A percentile compares a stretch with the other conserved stretches of the same genome.
These are phyloP conservation scores for Hyperopisus bebe DNA, from an alignment of 2,113 vertebrate genomes.

Conservation along the genomic window DNA sequence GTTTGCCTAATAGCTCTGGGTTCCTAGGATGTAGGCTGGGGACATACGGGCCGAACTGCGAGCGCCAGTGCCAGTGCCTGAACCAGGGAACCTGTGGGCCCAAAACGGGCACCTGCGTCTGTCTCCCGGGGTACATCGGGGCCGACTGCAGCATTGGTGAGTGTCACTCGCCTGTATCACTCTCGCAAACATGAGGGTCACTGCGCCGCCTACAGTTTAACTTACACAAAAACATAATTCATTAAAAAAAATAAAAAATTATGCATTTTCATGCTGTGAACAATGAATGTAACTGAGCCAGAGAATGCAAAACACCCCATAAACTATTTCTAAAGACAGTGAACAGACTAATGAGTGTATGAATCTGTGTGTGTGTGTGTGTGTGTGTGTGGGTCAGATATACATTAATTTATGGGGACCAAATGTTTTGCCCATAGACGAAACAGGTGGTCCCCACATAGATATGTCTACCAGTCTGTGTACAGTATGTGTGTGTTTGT, in stretches of 20 bases:
- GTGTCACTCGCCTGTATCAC: conserved; percentile 24
- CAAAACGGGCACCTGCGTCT: conserved; percentile 67
- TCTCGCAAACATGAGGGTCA: neutral
- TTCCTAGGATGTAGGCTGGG: conserved; percentile 64
- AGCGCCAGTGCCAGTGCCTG: conserved; percentile 60
- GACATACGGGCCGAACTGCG: conserved; percentile 68
- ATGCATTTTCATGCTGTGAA: neutral
- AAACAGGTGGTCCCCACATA: too few species aligned
- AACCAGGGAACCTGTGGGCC: conserved; percentile 62
- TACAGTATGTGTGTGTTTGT: neutral
- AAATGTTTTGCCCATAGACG: too few species aligned
- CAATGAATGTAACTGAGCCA: neutral
- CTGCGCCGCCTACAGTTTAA: neutral
- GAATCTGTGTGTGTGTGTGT: too few species aligned
- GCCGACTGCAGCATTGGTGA: conserved; percentile 73
- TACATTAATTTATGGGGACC: too few species aligned
- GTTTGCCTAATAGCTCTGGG: neutral
- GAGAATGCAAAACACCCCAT: neutral
- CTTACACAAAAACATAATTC: neutral
- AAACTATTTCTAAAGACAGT: neutral
- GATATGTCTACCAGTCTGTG: neutral
- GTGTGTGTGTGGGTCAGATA: neutral
- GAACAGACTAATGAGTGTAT: too few species aligned
- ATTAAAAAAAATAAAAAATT: neutral
- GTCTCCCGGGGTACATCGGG: conserved; percentile 71